Percentiles rank a stretch among this genome's conserved stretches.
Evolutionary conservation across 2,113 vertebrate species (phyloP).

Genomic region (Otus sunia): DNA sequence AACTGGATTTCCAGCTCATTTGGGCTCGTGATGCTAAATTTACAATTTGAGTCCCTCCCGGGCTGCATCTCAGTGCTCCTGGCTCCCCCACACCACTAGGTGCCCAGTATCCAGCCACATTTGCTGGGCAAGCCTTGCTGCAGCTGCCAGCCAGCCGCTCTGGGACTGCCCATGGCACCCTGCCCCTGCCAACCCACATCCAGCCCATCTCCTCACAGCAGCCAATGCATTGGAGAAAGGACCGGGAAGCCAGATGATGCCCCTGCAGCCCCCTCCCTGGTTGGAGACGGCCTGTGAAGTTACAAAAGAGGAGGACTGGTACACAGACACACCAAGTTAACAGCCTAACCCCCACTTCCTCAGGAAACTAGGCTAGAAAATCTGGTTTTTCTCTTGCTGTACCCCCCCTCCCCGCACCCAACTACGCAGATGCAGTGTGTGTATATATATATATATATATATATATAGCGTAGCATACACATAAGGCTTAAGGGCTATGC

Average conservation of each 20-base stretch:
- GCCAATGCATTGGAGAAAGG: not conserved
- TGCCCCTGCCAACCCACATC: not conserved
- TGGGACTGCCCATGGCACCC: not conserved
- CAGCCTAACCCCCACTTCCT: not conserved
- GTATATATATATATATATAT: no score
- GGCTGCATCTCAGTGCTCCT: not conserved
- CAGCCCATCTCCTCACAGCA: not conserved
- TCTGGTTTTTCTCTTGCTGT: not conserved
- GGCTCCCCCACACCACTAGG: not conserved
- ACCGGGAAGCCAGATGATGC: rapidly evolving
- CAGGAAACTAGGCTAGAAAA: conserved; percentile 10
- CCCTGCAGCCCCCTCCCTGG: not conserved
- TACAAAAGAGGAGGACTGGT: not conserved
- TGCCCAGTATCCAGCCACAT: rapidly evolving
- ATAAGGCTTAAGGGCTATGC: not conserved
- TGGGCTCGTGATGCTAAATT: not conserved
- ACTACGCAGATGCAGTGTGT: not conserved
- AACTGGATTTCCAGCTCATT: not conserved
- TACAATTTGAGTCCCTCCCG: rapidly evolving
- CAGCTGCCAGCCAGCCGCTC: not conserved
- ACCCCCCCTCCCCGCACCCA: rapidly evolving
- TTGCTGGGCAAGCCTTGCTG: not conserved
- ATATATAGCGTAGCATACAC: not conserved
- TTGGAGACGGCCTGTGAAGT: not conserved
- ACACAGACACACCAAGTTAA: not conserved